Evolutionary conservation across 2,113 vertebrate genomes (phyloP).

Genomic region (Picathartes gymnocephalus): DNA sequence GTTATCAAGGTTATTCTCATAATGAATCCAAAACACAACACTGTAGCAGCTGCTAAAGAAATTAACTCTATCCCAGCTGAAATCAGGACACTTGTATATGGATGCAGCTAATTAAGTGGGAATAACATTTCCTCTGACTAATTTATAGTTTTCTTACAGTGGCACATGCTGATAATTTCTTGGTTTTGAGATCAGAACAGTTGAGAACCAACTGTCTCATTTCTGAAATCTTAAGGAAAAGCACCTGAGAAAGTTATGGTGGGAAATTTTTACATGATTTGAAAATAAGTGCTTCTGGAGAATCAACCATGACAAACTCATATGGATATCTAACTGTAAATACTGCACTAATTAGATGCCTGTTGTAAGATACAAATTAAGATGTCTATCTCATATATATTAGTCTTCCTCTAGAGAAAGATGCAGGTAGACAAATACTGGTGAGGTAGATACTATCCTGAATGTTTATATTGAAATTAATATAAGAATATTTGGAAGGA

Average conservation of each 20-base stretch:
- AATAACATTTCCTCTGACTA: background rate
- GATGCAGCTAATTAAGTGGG: background rate
- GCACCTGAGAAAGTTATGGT: background rate
- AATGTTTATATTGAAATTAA: background rate
- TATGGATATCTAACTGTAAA: background rate
- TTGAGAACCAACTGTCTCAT: background rate
- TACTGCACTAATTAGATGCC: background rate
- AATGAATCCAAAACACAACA: background rate
- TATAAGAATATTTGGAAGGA: background rate
- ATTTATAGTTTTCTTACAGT: background rate
- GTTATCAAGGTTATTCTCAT: background rate
- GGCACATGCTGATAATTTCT: background rate
- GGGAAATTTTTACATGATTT: background rate
- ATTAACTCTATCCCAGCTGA: background rate
- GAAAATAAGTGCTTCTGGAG: background rate
- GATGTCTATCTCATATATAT: background rate
- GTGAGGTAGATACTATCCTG: background rate
- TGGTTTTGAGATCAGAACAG: background rate
- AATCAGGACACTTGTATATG: background rate
- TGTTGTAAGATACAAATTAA: background rate
- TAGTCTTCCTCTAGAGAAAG: background rate
- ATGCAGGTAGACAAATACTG: background rate
- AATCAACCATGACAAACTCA: background rate
- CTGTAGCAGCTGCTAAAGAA: background rate
- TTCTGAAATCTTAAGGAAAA: background rate